Evolutionary conservation across 2,113 vertebrate genomes (phyloP), one percentile per base, ranked within the genome.

Genomic region (Pseudopodoces humilis): DNA sequence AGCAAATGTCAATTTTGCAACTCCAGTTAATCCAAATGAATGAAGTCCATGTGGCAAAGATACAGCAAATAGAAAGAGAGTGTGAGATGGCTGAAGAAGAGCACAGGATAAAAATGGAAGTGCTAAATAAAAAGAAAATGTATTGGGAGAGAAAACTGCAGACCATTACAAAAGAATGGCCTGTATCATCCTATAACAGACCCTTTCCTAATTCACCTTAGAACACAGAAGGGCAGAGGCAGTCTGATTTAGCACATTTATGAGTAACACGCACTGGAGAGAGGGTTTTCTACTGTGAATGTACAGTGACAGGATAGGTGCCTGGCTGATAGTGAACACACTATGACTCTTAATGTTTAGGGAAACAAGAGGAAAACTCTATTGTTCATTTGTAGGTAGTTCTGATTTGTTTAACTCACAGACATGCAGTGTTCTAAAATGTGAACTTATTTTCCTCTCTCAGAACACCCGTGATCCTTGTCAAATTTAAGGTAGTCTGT

Each of bases 51-150:
- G 98, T 98, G 94, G 98, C 98, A 95, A 98, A 98, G 95, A 98
- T 98, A 96, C 98, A 98, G 93, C 98, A 98, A 96, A 98, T 98
- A 95, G 98, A 98, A 94, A 97, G 98, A 39, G 98, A 98, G 71
- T 98, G 98, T 88, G 98, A 98, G 96, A 98, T 98, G 98, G 98
- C 98, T 2, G 98, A 98, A 97, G 98, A 98, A 82, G 98, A 98
- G 30, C 98, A 98, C 96, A 97, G 98, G 91, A 98, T 98, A 97
- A 98, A 98, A 95, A 98, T 98, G 98, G 98, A 98, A 97, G 98
- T 98, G 82, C 97, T 98, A 96, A 98, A 98, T 97, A 98, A 98
- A 97, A 98, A 98, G 96, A 98, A 98, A 98, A 98, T 98, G 98
- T 98, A 98, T 94, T 98, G 98, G 98, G 98, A 98, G 95, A 98